Conservation (phyloP, 2,888 invertebrate genomes). For the Strigamia transsilvanica region DNA sequence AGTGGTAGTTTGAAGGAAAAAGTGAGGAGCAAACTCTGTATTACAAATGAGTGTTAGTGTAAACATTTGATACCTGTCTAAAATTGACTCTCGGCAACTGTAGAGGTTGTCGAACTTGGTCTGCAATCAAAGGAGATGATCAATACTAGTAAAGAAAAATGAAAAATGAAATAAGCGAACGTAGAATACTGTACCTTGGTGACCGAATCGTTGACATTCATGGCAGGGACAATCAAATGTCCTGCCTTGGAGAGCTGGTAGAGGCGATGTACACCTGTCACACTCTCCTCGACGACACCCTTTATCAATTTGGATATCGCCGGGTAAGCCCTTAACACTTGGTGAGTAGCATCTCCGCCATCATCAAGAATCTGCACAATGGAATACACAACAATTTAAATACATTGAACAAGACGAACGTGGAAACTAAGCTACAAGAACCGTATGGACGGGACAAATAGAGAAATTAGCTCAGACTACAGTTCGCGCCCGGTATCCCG, state of each 20-base stretch:
- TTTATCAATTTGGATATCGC: conserved; percentile 92
- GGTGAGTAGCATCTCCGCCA: conserved; percentile 95
- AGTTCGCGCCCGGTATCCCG: too few species aligned
- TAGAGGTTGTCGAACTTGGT: conserved; percentile 98
- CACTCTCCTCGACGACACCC: conserved; percentile 95
- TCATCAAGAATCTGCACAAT: conserved; percentile 85
- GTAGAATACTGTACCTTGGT: conserved; percentile 73
- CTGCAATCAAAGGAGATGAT: conserved; percentile 60
- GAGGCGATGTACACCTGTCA: conserved; percentile 95
- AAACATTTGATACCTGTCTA: conserved; percentile 76
- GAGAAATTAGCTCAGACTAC: too few species aligned
- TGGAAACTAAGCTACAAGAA: too few species aligned
- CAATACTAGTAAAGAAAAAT: neutral
- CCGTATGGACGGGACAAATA: too few species aligned
- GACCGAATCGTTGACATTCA: conserved; percentile 98
- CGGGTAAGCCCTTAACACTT: conserved; percentile 95
- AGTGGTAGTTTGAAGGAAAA: too few species aligned
- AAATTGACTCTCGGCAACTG: conserved; percentile 90
- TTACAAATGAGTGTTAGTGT: too few species aligned
- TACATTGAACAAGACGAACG: too few species aligned
- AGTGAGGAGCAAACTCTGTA: too few species aligned
- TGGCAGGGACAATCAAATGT: conserved; percentile 93
- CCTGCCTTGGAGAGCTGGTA: conserved; percentile 95
- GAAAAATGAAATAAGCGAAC: conserved; percentile 22
- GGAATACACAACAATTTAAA: neutral